Percentiles rank a stretch among this genome's conserved stretches.
These are phyloP conservation scores for Heteronetta atricapilla DNA, from an alignment of 2,113 vertebrate genomes.

Conservation along the genomic window DNA sequence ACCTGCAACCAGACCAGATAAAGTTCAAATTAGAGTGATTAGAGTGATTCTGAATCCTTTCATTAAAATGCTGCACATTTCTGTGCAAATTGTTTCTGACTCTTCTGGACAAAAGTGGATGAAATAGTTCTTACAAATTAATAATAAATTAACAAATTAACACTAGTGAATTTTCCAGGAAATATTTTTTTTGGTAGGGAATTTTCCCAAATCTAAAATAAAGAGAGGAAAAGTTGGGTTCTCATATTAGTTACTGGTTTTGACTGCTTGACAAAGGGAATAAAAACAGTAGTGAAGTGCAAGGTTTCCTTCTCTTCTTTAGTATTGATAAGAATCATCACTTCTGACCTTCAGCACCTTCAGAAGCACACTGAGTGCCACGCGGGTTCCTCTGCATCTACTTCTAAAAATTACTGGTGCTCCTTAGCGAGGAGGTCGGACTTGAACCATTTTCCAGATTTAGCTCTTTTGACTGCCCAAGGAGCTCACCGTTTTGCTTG, in stretches of 20 bases:
- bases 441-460: neutral
- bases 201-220: conserved; percentile 78
- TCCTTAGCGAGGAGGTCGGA: neutral
- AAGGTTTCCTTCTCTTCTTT: neutral
- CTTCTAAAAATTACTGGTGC: neutral
- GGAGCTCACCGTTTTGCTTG: neutral
- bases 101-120: conserved; percentile 55
- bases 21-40: neutral
- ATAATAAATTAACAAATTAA: conserved; percentile 74
- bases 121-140: conserved; percentile 24
- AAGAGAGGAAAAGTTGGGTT: conserved; percentile 72
- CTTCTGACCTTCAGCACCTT: neutral
- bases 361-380: neutral
- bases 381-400: neutral
- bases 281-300: neutral
- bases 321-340: neutral
- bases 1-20: conserved; percentile 51
- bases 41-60: conserved; percentile 34
- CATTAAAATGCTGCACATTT: conserved; percentile 18
- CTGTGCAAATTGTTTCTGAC: conserved; percentile 52
- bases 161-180: conserved; percentile 72
- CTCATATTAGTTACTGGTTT: conserved; percentile 36
- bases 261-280: neutral
- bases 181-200: conserved; percentile 63
- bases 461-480: neutral